phyloP scores from a whole-genome alignment of 2,113 vertebrate genomes.

The Dendropsophus ebraccatus region DNA sequence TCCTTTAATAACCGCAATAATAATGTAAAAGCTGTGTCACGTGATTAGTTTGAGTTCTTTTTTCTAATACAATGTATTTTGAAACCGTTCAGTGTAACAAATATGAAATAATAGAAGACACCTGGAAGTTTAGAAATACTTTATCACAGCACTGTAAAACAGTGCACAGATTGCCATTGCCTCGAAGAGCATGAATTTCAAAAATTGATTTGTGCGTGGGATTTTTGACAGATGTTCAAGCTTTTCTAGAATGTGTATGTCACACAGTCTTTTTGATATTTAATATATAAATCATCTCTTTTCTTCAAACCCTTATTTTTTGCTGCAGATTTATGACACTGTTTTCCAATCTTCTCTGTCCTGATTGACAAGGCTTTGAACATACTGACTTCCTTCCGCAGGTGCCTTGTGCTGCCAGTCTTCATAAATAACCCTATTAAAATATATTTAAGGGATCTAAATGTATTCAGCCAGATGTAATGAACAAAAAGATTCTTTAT shows the following conservation, averaged over 20 bases:
- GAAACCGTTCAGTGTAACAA: neutral
- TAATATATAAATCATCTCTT: neutral
- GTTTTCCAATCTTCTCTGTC: neutral
- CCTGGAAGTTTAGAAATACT: neutral
- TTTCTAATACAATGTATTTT: neutral
- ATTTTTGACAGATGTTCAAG: neutral
- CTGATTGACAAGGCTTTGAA: slow-evolving; percentile 31
- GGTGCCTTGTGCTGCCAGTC: slow-evolving; percentile 26
- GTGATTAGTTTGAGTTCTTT: neutral
- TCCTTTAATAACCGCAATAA: neutral
- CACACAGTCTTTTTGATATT: slow-evolving; percentile 3
- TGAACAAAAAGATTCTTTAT: neutral
- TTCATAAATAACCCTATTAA: slow-evolving; percentile 43
- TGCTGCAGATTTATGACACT: neutral
- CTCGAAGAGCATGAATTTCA: neutral
- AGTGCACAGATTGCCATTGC: neutral
- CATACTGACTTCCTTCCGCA: neutral
- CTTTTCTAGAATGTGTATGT: neutral
- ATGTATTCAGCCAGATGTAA: slow-evolving; percentile 9
- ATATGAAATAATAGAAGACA: neutral
- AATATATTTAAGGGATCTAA: slow-evolving; percentile 17
- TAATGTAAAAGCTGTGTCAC: no score
- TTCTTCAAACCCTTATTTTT: neutral
- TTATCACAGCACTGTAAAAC: neutral
- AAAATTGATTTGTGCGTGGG: neutral